Percentiles rank a stretch among this genome's conserved stretches.
Evolutionary conservation across 2,888 invertebrate genomes (phyloP).

Genomic region (Scaptomyza parva): DNA sequence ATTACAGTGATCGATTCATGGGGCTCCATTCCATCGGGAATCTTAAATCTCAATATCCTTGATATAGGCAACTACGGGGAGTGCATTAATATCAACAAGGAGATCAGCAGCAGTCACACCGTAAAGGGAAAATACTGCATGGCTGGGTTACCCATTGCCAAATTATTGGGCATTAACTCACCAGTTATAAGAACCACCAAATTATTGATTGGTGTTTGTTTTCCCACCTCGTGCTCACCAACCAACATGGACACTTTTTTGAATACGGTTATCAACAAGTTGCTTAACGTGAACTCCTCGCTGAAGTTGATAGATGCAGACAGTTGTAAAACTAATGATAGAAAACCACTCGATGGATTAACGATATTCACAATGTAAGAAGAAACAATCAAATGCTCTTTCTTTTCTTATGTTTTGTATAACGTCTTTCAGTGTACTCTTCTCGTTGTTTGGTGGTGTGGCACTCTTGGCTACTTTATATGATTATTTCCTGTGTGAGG

Average conservation of each 20-base stretch:
- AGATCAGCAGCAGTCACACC: conserved; percentile 1
- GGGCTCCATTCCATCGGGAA: conserved; percentile 84
- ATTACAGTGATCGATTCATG: conserved; percentile 83
- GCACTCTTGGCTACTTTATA: conserved; percentile 55
- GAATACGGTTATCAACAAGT: conserved; percentile 19
- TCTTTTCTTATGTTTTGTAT: background rate
- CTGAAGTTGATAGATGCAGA: conserved; percentile 17
- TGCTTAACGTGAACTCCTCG: conserved; percentile 17
- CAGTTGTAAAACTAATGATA: conserved; percentile 16
- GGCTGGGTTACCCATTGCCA: conserved; percentile 11
- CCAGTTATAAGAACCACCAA: background rate
- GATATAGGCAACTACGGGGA: conserved; percentile 84
- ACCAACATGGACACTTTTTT: conserved; percentile 51
- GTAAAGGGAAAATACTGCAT: conserved; percentile 63
- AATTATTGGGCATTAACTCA: background rate
- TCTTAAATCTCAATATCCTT: conserved; percentile 77
- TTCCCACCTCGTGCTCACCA: conserved; percentile 65
- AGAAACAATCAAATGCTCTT: background rate
- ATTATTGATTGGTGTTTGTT: conserved; percentile 68
- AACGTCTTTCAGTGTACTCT: conserved; percentile 31
- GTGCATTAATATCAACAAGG: conserved; percentile 73
- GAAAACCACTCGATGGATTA: conserved; percentile 42
- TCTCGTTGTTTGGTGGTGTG: conserved; percentile 33
- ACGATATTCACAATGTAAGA: conserved; percentile 74
- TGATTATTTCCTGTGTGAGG: conserved; percentile 53